These are phyloP conservation scores for Mechanitis mazaeus DNA, from an alignment of 2,888 invertebrate genomes.

Conservation along the genomic window DNA sequence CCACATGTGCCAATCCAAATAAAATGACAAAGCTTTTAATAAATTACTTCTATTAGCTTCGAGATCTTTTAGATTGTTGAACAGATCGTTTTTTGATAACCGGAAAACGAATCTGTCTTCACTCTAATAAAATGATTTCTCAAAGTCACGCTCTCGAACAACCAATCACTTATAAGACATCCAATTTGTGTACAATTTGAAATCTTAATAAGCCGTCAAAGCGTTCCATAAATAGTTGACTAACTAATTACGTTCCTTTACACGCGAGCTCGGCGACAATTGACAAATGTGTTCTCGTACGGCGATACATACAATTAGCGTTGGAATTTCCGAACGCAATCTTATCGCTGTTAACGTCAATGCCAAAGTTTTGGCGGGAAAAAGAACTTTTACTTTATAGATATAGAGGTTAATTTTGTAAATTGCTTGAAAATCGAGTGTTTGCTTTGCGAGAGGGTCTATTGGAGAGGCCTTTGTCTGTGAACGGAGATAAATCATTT, in stretches of 20 bases:
- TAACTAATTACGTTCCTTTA: constrained; percentile 67
- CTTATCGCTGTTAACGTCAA: constrained; percentile 41
- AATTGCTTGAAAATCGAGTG: constrained; percentile 64
- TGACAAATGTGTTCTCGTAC: constrained; percentile 70
- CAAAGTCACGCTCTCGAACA: constrained; percentile 42
- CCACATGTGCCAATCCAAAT: constrained; percentile 20
- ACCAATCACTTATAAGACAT: constrained; percentile 70
- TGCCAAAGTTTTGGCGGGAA: constrained; percentile 54
- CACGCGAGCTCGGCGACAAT: constrained; percentile 62
- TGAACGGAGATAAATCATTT: constrained; percentile 66
- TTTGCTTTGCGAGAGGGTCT: constrained; percentile 63
- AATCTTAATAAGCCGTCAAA: constrained; percentile 76
- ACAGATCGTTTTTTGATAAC: constrained; percentile 66
- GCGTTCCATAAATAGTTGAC: constrained; percentile 66
- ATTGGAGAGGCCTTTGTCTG: constrained; percentile 68
- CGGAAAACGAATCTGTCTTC: constrained; percentile 69
- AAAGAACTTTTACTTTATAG: constrained; percentile 47
- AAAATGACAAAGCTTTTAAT: constrained; percentile 18
- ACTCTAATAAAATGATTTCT: constrained; percentile 54
- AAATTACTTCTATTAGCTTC: constrained; percentile 24
- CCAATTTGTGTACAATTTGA: constrained; percentile 75
- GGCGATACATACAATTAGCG: constrained; percentile 71
- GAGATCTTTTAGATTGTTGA: constrained; percentile 26
- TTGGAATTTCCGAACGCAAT: constrained; percentile 62
- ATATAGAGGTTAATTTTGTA: constrained; percentile 56